Conservation (phyloP, 2,113 vertebrate genomes). For the Passer montanus region DNA sequence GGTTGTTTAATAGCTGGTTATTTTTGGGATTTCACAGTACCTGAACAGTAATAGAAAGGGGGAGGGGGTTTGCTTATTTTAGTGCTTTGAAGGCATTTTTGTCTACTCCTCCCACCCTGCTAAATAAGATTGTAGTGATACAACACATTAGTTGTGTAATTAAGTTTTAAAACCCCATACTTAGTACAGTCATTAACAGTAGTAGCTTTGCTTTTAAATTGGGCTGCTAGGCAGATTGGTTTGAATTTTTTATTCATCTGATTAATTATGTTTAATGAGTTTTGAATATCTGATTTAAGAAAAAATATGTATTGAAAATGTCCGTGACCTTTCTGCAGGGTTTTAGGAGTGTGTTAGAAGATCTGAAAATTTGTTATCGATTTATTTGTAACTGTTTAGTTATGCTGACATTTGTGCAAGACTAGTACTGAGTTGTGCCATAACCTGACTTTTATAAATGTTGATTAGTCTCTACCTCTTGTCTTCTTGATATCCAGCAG, state of each 20-base stretch:
- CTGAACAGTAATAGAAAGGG: neutral
- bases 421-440: neutral
- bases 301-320: neutral
- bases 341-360: neutral
- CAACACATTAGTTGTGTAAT: neutral
- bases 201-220: neutral
- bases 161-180: neutral
- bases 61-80: neutral
- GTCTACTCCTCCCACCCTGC: neutral
- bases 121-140: neutral
- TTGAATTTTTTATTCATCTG: neutral
- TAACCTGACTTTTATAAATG: neutral
- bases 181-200: neutral
- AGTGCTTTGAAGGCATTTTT: neutral
- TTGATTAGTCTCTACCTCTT: neutral
- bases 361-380: neutral
- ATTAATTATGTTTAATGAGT: neutral
- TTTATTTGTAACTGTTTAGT: neutral
- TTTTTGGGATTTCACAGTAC: neutral
- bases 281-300: neutral
- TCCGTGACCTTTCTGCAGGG: neutral
- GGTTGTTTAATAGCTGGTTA: neutral
- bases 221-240: fast-evolving
- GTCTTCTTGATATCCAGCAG: slow-evolving; percentile 1
- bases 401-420: neutral